Evolutionary conservation across 2,797 vertebrate genomes (phyloP).

Genomic region (Sebastes oblongus): DNA sequence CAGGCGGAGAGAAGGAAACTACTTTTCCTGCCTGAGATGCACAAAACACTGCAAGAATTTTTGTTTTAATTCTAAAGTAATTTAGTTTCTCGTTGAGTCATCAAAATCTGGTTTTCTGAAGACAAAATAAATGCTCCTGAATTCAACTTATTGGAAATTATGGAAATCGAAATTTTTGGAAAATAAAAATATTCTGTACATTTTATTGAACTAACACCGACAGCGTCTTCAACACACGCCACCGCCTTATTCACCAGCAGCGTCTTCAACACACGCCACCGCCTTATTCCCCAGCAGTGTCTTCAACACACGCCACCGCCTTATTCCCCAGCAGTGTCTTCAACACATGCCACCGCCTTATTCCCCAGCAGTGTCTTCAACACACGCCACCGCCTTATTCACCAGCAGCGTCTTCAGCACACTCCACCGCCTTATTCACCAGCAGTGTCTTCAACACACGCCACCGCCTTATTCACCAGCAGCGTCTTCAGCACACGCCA

Average conservation of each 20-base stretch:
- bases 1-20: conserved; percentile 22
- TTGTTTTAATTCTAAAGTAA: neutral
- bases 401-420: neutral
- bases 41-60: neutral
- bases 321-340: neutral
- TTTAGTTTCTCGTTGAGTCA: neutral
- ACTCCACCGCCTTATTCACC: neutral
- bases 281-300: neutral
- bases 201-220: neutral
- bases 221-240: neutral
- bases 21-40: conserved; percentile 24
- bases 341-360: no score
- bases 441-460: neutral
- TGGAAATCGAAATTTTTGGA: neutral
- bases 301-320: neutral
- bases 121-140: neutral
- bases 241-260: neutral
- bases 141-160: neutral
- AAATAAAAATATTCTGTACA: neutral
- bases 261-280: neutral
- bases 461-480: neutral
- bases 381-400: no score
- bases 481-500: neutral
- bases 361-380: no score
- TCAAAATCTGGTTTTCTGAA: neutral